A percentile compares a stretch with the other conserved stretches of the same genome.
These are phyloP conservation scores for Pyrgilauda ruficollis DNA, from an alignment of 2,113 vertebrate species.

Conservation along the genomic window DNA sequence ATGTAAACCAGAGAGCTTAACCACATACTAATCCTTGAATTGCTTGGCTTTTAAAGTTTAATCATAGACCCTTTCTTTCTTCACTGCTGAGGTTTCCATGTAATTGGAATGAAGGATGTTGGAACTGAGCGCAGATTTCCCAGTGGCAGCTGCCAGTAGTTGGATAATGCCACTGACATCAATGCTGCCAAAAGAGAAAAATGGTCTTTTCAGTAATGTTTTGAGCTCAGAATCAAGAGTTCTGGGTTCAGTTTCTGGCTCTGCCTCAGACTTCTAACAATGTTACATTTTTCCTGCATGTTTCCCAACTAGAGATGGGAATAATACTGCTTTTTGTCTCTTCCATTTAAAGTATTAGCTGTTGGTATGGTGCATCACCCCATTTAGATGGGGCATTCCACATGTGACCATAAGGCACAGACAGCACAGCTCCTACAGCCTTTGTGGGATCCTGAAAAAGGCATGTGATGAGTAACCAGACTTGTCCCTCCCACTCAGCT, in stretches of 20 bases:
- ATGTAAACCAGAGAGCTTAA: conserved; percentile 45
- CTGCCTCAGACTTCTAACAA: neutral
- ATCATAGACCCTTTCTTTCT: conserved; percentile 32
- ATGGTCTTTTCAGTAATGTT: neutral
- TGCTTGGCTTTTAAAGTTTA: conserved; percentile 57
- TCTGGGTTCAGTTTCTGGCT: conserved; percentile 12
- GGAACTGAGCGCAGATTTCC: neutral
- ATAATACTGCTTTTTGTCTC: neutral
- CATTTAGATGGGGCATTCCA: neutral
- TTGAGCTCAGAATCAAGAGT: neutral
- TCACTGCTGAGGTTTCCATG: conserved; percentile 8
- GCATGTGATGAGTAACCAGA: neutral
- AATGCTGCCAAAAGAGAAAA: neutral
- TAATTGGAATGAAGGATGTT: neutral
- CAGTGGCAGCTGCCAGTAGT: neutral
- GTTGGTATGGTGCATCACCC: neutral
- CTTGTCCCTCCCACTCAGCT: neutral
- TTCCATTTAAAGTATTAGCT: neutral
- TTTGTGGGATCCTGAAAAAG: neutral
- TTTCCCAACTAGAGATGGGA: neutral
- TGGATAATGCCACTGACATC: neutral
- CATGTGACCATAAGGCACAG: neutral
- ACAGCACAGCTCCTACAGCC: neutral
- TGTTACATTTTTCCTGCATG: neutral
- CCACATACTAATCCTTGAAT: conserved; percentile 54